phyloP scores from a whole-genome alignment of 2,888 invertebrate genomes.

The Myopa testacea region DNA sequence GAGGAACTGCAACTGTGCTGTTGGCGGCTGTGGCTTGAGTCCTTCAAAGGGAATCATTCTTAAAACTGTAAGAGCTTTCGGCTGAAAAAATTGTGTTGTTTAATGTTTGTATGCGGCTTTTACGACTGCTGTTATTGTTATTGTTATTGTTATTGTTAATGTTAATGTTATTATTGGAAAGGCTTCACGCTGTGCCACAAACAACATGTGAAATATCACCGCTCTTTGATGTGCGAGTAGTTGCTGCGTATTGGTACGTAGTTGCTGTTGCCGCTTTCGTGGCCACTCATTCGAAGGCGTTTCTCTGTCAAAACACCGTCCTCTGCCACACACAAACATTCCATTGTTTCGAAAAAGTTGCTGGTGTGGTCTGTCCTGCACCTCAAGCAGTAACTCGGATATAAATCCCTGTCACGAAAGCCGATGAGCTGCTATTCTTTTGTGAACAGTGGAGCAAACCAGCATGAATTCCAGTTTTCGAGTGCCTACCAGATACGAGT shows the following conservation, averaged over 20 bases:
- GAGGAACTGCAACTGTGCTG: not conserved
- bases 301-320: conserved; percentile 39
- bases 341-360: conserved; percentile 10
- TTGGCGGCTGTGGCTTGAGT: not conserved
- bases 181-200: conserved; percentile 40
- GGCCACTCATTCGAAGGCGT: conserved; percentile 50
- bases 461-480: not conserved
- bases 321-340: conserved; percentile 37
- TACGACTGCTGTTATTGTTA: conserved; percentile 28
- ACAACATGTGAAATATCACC: conserved; percentile 36
- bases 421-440: conserved; percentile 23
- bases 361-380: conserved; percentile 6
- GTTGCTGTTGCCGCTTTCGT: conserved; percentile 49
- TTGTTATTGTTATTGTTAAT: conserved; percentile 32
- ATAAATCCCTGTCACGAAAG: not conserved
- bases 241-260: conserved; percentile 33
- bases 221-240: conserved; percentile 31
- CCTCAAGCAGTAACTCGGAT: conserved; percentile 14
- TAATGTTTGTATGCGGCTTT: conserved; percentile 9
- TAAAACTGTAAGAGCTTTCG: not conserved
- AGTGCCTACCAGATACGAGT: not conserved
- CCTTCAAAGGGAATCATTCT: conserved; percentile 7
- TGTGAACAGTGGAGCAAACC: conserved; percentile 11
- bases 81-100: not conserved
- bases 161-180: conserved; percentile 30